Base-by-base conservation (phyloP, 2,888 invertebrate genomes). In the Tenthredo livida region DNA sequence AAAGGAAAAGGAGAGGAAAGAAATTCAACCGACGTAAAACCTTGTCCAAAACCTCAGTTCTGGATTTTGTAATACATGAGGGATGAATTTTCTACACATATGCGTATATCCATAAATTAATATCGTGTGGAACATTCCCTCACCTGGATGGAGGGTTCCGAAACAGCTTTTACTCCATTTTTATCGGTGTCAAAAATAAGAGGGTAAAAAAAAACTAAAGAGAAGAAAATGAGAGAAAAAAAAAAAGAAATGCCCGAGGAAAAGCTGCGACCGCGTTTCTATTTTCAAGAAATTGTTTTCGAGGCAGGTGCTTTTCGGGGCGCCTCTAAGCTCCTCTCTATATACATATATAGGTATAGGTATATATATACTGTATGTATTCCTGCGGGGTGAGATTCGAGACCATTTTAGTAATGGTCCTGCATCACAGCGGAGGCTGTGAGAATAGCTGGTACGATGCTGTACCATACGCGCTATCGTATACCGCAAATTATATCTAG, bases 361-460 rank as follows among this genome's bases (percentile, higher is more conserved):
- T 58, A n/a, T 58, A 9, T 21, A 25, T 61, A 25, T 5, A 2
- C n/a, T 61, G 25, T 61, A 50, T 50, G 17, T 6, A 29, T 77
- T 37, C 17, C 17, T 25, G 25, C 29, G 77, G 77, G 75, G 75
- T n/a, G 25, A 17, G 75, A 40, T 33, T 33, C 67, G 17, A 77
- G 25, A 15, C 77, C 77, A 50, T 54, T 40, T 54, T 54, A 25
- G 33, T 77, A 54, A 47, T 77, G 77, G 77, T 77, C 77, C n/a
- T n/a, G n/a, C 77, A 77, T 77, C 77, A 75, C 54, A n/a, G 2
- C 47, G 5, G 17, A 40, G 12, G 25, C 29, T 15, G 17, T 4
- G 67, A 17, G 9, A 70, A 70, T 17, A 25, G 12, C 47, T 47
- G 47, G 47, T 3, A 47, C 47, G 47, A 47, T 47, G 15, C 47